Base-by-base conservation (phyloP, 2,888 invertebrate genomes). In the Taphrorychus bicolor region DNA sequence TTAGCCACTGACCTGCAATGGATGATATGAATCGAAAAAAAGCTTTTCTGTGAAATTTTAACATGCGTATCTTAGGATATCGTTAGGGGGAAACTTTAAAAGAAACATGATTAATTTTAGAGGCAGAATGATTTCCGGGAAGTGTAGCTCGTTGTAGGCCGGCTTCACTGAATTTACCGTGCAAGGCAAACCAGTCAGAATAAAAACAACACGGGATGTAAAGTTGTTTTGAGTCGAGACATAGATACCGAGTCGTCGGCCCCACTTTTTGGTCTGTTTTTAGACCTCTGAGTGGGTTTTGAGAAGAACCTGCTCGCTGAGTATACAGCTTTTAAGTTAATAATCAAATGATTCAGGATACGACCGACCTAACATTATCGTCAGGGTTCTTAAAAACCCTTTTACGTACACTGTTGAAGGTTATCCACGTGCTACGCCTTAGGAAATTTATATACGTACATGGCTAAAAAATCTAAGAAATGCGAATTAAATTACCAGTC, bases 401-500 rank as follows among this genome's bases (percentile, higher is more conserved):
- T 16, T 14, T 45, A 17, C 45, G 14, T 14, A 40, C n/a, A 19
- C 2, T n/a, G n/a, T 14, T 40, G 58, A 58, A 58, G 58, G 58
- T 45, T 58, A 45, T 16, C 48, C 48, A 14, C 16, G 54, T 32
- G 54, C 16, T 54, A 58, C 45, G 58, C 58, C 22, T 45, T 22
- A 58, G 32, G 21, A 56, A 56, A 56, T 18, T 17, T 42, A 41
- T n/a, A n/a, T 45, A 19, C 45, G n/a, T 58, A 58, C 16, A 11
- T 18, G 42, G 11, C 19, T 19, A 49, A 59, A 59, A 24, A 51
- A 59, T 59, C 24, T 19, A 51, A 51, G 24, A 51, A 45, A 59
- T 59, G 59, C 49, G 59, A 59, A 23, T 59, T 59, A 59, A 58
- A 48, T 58, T 45, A 58, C 45, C 18, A 57, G 23, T 45, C 59